These are phyloP conservation scores for Zingel zingel DNA, from an alignment of 2,113 vertebrate species.

Conservation along the genomic window DNA sequence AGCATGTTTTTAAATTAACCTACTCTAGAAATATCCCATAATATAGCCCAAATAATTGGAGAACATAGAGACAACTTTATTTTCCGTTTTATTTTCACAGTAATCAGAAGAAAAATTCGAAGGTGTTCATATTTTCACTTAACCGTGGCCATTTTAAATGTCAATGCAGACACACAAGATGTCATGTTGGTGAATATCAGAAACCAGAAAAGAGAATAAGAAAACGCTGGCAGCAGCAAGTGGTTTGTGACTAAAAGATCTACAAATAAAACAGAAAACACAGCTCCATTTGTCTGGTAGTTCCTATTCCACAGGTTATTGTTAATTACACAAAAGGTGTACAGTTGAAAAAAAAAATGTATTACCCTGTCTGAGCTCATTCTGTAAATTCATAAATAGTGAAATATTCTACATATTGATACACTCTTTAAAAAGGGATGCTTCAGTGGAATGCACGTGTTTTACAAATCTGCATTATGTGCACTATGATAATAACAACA, in stretches of 20 bases:
- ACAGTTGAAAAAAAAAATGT: conserved; percentile 1
- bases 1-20: neutral
- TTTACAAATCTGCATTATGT: conserved; percentile 19
- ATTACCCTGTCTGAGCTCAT: conserved; percentile 45
- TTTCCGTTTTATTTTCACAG: conserved; percentile 70
- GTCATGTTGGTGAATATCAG: conserved; percentile 19
- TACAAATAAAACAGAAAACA: conserved; percentile 47
- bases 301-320: conserved; percentile 60
- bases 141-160: conserved; percentile 22
- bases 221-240: conserved; percentile 44
- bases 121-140: conserved; percentile 41
- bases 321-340: conserved; percentile 51
- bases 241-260: conserved; percentile 31
- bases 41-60: neutral
- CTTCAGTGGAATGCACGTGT: conserved; percentile 28
- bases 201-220: conserved; percentile 12
- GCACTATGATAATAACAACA: neutral
- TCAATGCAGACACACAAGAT: conserved; percentile 20
- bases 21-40: neutral
- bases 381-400: conserved; percentile 79
- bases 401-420: conserved; percentile 56
- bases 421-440: conserved; percentile 23
- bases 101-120: conserved; percentile 49
- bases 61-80: neutral
- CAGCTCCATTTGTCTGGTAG: conserved; percentile 23